Evolutionary conservation across 2,888 invertebrate genomes (phyloP), one percentile per base, ranked within the genome.

Genomic region (Schrankia costaestrigalis): DNA sequence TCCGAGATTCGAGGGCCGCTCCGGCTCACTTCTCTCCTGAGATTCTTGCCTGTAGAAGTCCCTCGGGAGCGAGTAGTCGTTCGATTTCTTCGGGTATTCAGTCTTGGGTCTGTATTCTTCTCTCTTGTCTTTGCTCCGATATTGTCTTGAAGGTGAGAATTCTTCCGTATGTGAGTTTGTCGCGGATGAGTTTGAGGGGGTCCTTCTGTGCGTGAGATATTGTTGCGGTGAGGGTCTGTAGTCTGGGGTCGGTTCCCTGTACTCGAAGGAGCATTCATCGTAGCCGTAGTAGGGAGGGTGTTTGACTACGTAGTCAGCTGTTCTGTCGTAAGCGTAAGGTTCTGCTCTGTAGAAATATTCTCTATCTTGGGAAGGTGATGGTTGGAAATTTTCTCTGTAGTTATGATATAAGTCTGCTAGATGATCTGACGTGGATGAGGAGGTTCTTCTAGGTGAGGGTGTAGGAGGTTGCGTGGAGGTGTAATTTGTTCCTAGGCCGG

Each of bases 111-210:
- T 57, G 47, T 73, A 81, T 2, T 83, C 82, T 5, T 56, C 58
- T 26, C 51, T 34, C 21, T 72, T 68, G 1, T 80, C 76, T 41
- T 75, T 76, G 2, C 54, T 48, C 22, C 82, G 55, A 37, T 67
- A 77, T 35, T 78, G 80, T 30, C 82, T 54, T 1, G 84, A 77
- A 0, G 85, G 84, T 0, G 85, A 84, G 48, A 83, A 85, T 26
- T 86, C 86, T 11, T 86, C 90, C 25, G 70, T 83, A 54, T 86
- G 91, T 0, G 90, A 90, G 29, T 85, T 84, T 0, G 89, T 78
- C 0, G 86, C 89, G 0, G 92, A 92, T 3, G 94, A 92, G 62
- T 94, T 94, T 0, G 95, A 94, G 0, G 94, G 92, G 0, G 95
- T 94, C 35, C 96, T 90, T 52, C 93, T 90, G 73, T 96, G 96